Base-by-base conservation (phyloP, 2,797 vertebrate genomes). In the Lutjanus campechanus region DNA sequence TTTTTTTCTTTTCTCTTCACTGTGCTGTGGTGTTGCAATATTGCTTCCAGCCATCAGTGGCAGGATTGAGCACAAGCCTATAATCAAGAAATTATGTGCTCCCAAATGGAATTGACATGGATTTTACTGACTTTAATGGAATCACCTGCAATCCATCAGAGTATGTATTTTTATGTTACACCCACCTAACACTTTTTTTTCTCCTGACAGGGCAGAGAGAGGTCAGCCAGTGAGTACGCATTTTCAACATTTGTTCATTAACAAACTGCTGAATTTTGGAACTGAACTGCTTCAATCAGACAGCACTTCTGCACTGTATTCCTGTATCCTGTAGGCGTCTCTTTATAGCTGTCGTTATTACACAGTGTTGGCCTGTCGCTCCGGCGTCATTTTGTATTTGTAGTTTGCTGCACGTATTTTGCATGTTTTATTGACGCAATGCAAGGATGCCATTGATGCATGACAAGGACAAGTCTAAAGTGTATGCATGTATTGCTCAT, bases 191-290 rank as follows among this genome's bases (percentile, higher is more conserved):
- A 43, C 7, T 4, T 9, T 29, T 58, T 60, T 62, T 20, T 70
- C 20, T n/a, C 2, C 20, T 73, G 43, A 63, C 2, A 65, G 47
- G 61, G 76, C 81, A 73, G 8, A n/a, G 11, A 82, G 53, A 80
- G 58, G 59, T 66, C 46, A 54, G 58, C 19, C 25, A 20, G 75
- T 78, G 43, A 73, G 0, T 63, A 73, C 43, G 67, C 13, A 67
- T 73, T 74, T 66, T 41, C 43, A 51, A 62, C 50, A 65, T 22
- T 78, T 25, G 81, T 84, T 81, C 60, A 84, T 70, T 22, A 69
- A 75, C 13, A 65, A 53, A 29, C 11, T 61, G 66, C 44, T 66
- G 63, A 49, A 70, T 36, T 77, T 11, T 73, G 53, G 16, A 62
- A 58, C 49, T 61, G 15, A 40, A 68, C 36, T 19, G 16, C 6